These are phyloP conservation scores for Hydropsyche tenuis DNA, from an alignment of 1,140 invertebrate genomes.

Conservation along the genomic window DNA sequence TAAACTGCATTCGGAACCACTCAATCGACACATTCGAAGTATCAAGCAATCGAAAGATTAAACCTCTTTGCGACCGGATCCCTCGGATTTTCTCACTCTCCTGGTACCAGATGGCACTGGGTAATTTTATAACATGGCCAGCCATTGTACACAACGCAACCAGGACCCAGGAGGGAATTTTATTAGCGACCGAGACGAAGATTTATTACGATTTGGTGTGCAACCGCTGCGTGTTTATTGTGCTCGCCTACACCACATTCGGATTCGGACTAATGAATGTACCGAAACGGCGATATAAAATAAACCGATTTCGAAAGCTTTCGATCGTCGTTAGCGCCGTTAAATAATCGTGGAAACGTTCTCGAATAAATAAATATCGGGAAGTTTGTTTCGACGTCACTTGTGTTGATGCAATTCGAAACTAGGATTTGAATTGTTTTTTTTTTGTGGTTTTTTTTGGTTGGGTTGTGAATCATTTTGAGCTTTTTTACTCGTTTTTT, in stretches of 20 bases:
- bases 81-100: neutral
- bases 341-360: neutral
- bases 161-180: neutral
- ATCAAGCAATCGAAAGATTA: constrained; percentile 3
- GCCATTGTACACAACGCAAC: neutral
- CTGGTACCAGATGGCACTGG: constrained; percentile 35
- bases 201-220: constrained; percentile 29
- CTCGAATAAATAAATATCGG: neutral
- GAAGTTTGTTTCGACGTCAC: no score
- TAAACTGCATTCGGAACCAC: no score
- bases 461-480: no score
- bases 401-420: no score
- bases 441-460: no score
- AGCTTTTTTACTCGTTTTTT: no score
- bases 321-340: neutral
- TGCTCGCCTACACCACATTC: neutral
- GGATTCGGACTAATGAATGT: neutral
- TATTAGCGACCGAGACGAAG: constrained; percentile 21
- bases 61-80: neutral
- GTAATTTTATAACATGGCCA: constrained; percentile 28
- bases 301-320: neutral
- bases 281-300: neutral
- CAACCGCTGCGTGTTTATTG: neutral
- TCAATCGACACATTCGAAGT: neutral
- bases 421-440: no score